Percentiles rank a stretch among this genome's conserved stretches.
Evolutionary conservation across 2,888 invertebrate species (phyloP).

Genomic region (Portevinia maculata): DNA sequence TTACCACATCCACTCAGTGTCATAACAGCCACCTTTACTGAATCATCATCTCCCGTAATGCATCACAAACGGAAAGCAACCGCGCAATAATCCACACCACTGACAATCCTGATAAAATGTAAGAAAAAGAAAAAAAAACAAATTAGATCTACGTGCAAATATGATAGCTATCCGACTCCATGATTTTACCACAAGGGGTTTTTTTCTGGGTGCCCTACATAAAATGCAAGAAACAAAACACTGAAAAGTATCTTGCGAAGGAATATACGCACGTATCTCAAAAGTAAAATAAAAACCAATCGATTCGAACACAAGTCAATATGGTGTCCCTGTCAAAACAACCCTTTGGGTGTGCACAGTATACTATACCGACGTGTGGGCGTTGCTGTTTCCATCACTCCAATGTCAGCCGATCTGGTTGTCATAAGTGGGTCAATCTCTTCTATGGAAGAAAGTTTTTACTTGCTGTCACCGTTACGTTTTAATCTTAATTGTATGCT

Average conservation of each 20-base stretch:
- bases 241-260: conserved; percentile 36
- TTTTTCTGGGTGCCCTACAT: conserved; percentile 30
- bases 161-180: conserved; percentile 18
- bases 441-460: conserved; percentile 40
- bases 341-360: conserved; percentile 34
- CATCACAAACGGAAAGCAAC: neutral
- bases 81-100: neutral
- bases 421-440: conserved; percentile 59
- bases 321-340: conserved; percentile 10
- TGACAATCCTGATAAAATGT: neutral
- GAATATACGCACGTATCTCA: conserved; percentile 54
- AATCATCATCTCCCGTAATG: conserved; percentile 5
- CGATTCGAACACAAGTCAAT: conserved; percentile 28
- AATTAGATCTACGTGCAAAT: neutral
- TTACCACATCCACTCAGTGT: too few relatives aligned
- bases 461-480: neutral
- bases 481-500: conserved; percentile 40
- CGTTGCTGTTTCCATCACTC: too few relatives aligned
- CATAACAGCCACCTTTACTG: conserved; percentile 27
- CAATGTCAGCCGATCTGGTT: conserved; percentile 44
- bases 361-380: conserved; percentile 26
- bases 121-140: neutral
- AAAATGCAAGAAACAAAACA: neutral
- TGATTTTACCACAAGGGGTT: conserved; percentile 36
- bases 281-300: conserved; percentile 44